Base-by-base conservation (phyloP, 2,888 invertebrate genomes). In the Phortica magna region DNA sequence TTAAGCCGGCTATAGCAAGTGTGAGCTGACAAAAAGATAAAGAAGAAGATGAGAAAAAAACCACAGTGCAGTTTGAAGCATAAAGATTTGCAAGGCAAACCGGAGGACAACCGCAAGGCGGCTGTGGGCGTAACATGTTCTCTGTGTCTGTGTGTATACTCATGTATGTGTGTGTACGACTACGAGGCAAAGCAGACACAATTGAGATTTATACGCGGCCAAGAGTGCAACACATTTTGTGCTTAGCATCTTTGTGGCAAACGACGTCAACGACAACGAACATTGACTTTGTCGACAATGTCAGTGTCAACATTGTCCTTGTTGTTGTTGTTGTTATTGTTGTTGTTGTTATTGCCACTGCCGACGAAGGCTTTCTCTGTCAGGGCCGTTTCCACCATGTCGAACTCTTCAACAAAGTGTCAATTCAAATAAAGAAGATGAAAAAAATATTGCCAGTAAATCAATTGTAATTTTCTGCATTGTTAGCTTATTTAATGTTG, bases 121-220 rank as follows among this genome's bases (percentile, higher is more conserved):
- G 31, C 17, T 19, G 61, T 12, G 61, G 10, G 61, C 22, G 22
- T 17, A 61, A 19, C 48, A 12, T 0, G 4, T 9, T 6, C 7
- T 10, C 7, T 43, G 43, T 48, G 48, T 48, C 2, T 12, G 48
- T 48, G 48, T 48, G 48, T 48, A 6, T 48, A 6, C 5, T 1
- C 5, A 3, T 48, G 9, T 48, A 7, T 48, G 61, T 61, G 61
- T 61, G 61, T 2, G 22, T 61, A 22, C 61, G 7, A 7, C 17
- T 22, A 7, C 61, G 14, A 55, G 55, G 55, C 55, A 55, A n/a
- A 55, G 7, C 14, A 17, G n/a, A 55, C 61, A 61, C 61, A 61
- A 61, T 61, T 61, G 22, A 61, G 61, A 61, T 61, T 61, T 61
- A 61, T 61, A 61, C 22, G 61, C 61, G 61, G 10, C 61, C 10